Evolutionary conservation across 2,888 invertebrate species (phyloP).

Genomic region (Stegana nigrithorax): DNA sequence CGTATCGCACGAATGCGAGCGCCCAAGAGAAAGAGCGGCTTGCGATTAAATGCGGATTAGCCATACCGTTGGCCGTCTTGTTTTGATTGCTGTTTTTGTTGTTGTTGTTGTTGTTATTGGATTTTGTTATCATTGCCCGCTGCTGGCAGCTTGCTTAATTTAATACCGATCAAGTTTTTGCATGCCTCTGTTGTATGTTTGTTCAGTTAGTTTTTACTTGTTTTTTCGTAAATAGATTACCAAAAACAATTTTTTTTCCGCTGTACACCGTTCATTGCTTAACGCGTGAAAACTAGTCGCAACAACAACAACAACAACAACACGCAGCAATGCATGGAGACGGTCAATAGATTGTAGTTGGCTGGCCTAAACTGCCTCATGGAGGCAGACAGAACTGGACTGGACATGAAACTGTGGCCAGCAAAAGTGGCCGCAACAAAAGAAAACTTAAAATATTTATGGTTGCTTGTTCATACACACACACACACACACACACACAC

Average conservation of each 20-base stretch:
- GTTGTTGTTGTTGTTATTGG: not conserved
- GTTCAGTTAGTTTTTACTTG: not conserved
- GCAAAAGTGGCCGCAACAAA: not conserved
- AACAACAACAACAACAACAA: not conserved
- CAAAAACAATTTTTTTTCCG: not conserved
- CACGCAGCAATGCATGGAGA: too few relatives aligned
- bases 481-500: too few relatives aligned
- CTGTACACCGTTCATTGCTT: not conserved
- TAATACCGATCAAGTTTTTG: not conserved
- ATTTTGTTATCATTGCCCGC: not conserved
- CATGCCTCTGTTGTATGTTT: not conserved
- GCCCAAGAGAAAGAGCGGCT: too few relatives aligned
- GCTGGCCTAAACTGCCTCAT: not conserved
- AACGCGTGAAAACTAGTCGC: conserved; percentile 3
- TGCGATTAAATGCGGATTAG: not conserved
- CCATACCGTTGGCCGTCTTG: not conserved
- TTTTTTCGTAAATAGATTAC: conserved; percentile 6
- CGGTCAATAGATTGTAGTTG: conserved; percentile 1
- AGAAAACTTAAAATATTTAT: too few relatives aligned
- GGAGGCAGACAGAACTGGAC: not conserved
- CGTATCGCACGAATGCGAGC: too few relatives aligned
- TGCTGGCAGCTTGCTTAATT: not conserved
- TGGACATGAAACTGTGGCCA: not conserved
- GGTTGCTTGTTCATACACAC: too few relatives aligned
- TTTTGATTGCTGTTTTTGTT: not conserved